A percentile compares a stretch with the other conserved stretches of the same genome.
Evolutionary conservation across 2,113 vertebrate species (phyloP).

Genomic region (Chlamydotis undulata): DNA sequence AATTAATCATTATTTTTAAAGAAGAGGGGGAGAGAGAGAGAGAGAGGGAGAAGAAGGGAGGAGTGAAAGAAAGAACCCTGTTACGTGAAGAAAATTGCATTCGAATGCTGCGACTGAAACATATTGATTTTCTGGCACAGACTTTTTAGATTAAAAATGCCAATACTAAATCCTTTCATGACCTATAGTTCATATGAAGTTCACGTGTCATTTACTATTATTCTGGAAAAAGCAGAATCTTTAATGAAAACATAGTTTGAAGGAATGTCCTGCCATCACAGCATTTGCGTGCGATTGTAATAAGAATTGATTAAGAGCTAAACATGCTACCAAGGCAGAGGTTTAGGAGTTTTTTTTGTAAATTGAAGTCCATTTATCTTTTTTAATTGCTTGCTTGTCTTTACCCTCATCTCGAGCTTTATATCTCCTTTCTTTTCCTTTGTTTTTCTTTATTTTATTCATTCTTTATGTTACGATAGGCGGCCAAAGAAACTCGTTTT

Average conservation of each 20-base stretch:
- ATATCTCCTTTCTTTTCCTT: constrained; percentile 9
- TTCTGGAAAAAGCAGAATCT: constrained; percentile 88
- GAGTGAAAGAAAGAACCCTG: constrained; percentile 77
- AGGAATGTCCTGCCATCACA: constrained; percentile 71
- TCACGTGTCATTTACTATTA: constrained; percentile 98
- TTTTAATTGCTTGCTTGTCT: constrained; percentile 67
- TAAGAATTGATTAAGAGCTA: constrained; percentile 71
- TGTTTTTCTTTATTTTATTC: constrained; percentile 61
- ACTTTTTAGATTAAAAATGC: constrained; percentile 96
- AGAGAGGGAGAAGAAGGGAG: constrained; percentile 67
- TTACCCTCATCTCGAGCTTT: constrained; percentile 10
- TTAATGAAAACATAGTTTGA: constrained; percentile 88
- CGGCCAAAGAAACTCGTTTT: constrained; percentile 26
- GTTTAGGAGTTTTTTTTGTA: constrained; percentile 51
- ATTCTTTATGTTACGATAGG: constrained; percentile 15
- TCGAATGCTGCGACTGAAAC: constrained; percentile 84
- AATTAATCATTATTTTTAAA: constrained; percentile 84
- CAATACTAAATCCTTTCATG: constrained; percentile 94
- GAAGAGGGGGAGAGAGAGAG: constrained; percentile 22
- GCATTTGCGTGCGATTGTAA: constrained; percentile 80
- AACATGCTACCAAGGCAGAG: constrained; percentile 13
- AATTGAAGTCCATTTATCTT: constrained; percentile 69
- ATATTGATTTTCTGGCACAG: constrained; percentile 96
- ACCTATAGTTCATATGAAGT: constrained; percentile 94
- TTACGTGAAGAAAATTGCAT: constrained; percentile 83